These are phyloP conservation scores for Chloropsis hardwickii DNA, from an alignment of 2,113 vertebrate species.

Conservation along the genomic window DNA sequence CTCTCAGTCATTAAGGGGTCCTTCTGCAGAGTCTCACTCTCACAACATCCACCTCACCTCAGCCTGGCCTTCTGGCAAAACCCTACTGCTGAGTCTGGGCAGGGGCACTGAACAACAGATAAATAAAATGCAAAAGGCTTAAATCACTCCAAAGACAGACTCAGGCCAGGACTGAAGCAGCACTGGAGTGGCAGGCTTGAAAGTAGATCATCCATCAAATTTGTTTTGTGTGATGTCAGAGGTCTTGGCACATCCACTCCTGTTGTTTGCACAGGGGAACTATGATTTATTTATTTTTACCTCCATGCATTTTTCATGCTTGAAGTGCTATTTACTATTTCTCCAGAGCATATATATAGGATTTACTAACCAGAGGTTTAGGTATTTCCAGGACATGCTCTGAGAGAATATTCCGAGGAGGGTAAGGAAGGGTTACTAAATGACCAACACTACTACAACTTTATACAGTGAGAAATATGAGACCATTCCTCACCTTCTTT, in stretches of 20 bases:
- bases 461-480: neutral
- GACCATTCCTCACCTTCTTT: neutral
- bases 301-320: neutral
- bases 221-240: neutral
- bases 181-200: neutral
- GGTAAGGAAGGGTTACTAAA: neutral
- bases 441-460: neutral
- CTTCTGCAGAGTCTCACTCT: neutral
- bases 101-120: neutral
- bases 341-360: neutral
- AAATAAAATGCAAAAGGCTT: neutral
- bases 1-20: neutral
- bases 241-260: neutral
- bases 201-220: neutral
- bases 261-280: neutral
- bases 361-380: neutral
- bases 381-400: neutral
- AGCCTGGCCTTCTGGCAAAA: neutral
- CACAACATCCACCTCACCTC: neutral
- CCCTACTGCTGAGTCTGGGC: neutral
- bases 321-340: neutral
- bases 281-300: neutral
- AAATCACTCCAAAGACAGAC: neutral
- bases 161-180: neutral
- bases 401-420: neutral